A percentile compares a stretch with the other conserved stretches of the same genome.
phyloP scores from a whole-genome alignment of 2,797 vertebrate species.

The Leontocebus nigricollis region DNA sequence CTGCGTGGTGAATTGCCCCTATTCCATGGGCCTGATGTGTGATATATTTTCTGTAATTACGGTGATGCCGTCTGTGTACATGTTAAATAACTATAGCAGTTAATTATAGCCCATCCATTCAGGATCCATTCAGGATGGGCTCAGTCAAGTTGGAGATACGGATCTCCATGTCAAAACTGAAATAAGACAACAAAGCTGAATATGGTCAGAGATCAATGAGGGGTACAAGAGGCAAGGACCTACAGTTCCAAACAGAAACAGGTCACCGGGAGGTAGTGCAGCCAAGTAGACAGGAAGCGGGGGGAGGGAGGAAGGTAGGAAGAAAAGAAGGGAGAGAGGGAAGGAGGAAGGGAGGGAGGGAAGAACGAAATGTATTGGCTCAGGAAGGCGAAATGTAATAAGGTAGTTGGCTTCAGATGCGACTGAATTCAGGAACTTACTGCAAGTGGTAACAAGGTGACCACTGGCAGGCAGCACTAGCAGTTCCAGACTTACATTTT shows the following conservation, averaged over 20 bases:
- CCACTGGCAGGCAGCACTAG: not conserved
- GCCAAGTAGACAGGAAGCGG: not conserved
- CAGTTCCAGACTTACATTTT: not conserved
- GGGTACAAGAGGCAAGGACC: not conserved
- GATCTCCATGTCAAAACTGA: not conserved
- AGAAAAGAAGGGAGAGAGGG: not conserved
- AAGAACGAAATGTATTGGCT: not conserved
- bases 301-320: not conserved
- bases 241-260: not conserved
- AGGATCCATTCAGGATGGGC: not conserved
- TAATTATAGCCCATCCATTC: slow-evolving; percentile 36
- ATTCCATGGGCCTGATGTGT: not conserved
- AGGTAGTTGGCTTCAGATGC: not conserved
- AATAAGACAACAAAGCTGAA: not conserved
- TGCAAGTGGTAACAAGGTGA: not conserved
- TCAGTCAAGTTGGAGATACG: not conserved
- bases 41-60: slow-evolving; percentile 43
- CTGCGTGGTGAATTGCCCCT: slow-evolving; percentile 27
- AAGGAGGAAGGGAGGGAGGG: not conserved
- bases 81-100: slow-evolving; percentile 41
- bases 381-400: not conserved
- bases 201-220: not conserved
- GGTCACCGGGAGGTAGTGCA: not conserved
- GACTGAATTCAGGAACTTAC: not conserved
- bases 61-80: slow-evolving; percentile 33